Evolutionary conservation across 2,113 vertebrate genomes (phyloP), one percentile per base, ranked within the genome.

Genomic region (Ceratotherium simum): DNA sequence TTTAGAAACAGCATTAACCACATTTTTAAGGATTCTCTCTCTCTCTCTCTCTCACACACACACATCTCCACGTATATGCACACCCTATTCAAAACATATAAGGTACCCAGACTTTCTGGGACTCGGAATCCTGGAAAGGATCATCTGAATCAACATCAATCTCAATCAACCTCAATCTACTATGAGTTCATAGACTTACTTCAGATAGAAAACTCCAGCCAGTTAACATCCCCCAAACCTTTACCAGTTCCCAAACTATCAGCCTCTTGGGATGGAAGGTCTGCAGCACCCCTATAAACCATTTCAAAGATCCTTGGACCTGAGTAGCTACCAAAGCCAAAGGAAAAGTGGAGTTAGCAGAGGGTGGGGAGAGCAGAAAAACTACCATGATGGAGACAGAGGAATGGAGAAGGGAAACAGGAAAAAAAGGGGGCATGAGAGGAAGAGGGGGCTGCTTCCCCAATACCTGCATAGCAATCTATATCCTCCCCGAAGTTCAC

Each of bases 21-120:
- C 25, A 67, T 72, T 92, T 48, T 87, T 39, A 72, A 92, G 33
- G 25, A 29, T 21, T 67, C 3, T 67, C 29, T 51, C 27, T 39
- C 39, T 67, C 3, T 67, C 29, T 51, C 27, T 39, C 39, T 29
- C 9, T 33, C 23, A 18, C 29, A 42, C 16, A 29, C 51, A 58
- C 31, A 42, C 2, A 0, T 10, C 0, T 9, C 36, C 11, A 75
- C 25, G 23, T 54, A 33, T 17, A 76, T 7, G 5, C 4, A 65
- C 29, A n/a, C 29, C 6, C 13, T 76, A 60, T 46, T 90, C 58
- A 80, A 82, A 95, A 48, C 16, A 42, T 6, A 8, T 4, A 54
- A 75, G 60, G 17, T n/a, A 9, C 69, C 14, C 13, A 81, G 60
- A 83, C 70, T 64, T 81, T 56, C 80, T 58, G 86, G 25, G 48